Evolutionary conservation across 2,888 invertebrate species (phyloP), one percentile per base, ranked within the genome.

Genomic region (Thymelicus lineola): DNA sequence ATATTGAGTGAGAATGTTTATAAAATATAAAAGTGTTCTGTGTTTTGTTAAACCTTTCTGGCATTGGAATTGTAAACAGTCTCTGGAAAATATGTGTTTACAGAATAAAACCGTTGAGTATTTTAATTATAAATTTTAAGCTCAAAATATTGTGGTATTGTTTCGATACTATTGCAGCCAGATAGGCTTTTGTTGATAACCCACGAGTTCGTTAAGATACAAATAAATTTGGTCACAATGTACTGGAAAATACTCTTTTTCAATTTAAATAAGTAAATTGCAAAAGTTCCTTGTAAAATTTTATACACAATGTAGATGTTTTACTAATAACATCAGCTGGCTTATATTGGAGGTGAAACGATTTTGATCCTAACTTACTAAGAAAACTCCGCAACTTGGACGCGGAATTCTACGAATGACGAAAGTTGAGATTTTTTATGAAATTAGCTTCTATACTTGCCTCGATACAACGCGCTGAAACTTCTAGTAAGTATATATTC

Each of bases 341-440:
- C 38, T 67, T 68, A 55, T 55, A 46, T 57, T 57, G n/a, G 48
- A 63, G 62, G 48, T 69, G 48, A 38, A 69, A 58, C 69, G 69
- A 64, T 69, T 69, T 59, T 59, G 63, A 69, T 64, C 63, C 50
- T 65, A 69, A 69, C 50, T 69, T 64, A 59, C 64, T 15, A 12
- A 59, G 57, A 70, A 57, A 70, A 70, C 64, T 70, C 59, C 17
- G 58, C 50, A 53, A 64, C 59, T 70, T 64, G 28, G 53, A 64
- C 63, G 59, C 35, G 15, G 70, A 64, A 70, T 64, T 70, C 70
- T 60, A 64, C 59, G 64, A 70, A 64, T 70, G 64, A 70, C 70
- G 64, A 70, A 70, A 70, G 64, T 70, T 70, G 59, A 15, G 46
- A 38, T 64, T 64, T 70, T 70, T 70, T 70, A 70, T 70, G 50